Conservation (phyloP, 1,140 invertebrate genomes). For the Lepidotrigona ventralis region DNA sequence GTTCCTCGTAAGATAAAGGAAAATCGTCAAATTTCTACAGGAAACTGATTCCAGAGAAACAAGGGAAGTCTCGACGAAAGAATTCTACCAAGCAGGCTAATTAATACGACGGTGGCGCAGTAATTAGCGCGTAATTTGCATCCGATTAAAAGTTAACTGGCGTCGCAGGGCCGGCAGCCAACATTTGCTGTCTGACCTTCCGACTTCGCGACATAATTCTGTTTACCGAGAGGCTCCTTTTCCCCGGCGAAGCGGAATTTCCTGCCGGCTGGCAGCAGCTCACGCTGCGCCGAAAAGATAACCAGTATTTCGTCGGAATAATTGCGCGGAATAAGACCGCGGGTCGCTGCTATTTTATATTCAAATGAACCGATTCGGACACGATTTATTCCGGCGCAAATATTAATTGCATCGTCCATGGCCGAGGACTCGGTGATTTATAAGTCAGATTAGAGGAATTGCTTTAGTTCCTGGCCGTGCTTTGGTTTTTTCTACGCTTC, state of each 20-base stretch:
- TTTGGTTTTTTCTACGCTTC: neutral
- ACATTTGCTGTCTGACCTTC: conserved; percentile 32
- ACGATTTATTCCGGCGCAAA: neutral
- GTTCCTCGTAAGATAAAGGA: neutral
- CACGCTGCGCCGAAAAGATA: conserved; percentile 26
- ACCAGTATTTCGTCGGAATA: conserved; percentile 34
- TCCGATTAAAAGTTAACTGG: conserved; percentile 69
- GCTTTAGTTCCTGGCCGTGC: neutral
- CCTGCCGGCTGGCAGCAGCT: neutral
- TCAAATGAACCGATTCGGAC: neutral
- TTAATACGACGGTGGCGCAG: conserved; percentile 62
- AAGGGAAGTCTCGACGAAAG: conserved; percentile 3
- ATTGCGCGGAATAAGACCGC: conserved; percentile 31
- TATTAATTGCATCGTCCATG: neutral
- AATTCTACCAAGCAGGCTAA: conserved; percentile 53
- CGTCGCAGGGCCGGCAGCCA: conserved; percentile 23
- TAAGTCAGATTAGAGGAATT: neutral
- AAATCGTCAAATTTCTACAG: neutral
- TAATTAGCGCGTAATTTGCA: conserved; percentile 69
- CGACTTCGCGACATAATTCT: conserved; percentile 38
- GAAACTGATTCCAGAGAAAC: neutral
- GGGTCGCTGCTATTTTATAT: neutral
- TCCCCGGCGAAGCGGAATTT: conserved; percentile 11
- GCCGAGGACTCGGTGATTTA: neutral
- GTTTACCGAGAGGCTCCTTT: conserved; percentile 15